Conservation (phyloP, 2,888 invertebrate species). For the Polydrusus pterygomalis region DNA sequence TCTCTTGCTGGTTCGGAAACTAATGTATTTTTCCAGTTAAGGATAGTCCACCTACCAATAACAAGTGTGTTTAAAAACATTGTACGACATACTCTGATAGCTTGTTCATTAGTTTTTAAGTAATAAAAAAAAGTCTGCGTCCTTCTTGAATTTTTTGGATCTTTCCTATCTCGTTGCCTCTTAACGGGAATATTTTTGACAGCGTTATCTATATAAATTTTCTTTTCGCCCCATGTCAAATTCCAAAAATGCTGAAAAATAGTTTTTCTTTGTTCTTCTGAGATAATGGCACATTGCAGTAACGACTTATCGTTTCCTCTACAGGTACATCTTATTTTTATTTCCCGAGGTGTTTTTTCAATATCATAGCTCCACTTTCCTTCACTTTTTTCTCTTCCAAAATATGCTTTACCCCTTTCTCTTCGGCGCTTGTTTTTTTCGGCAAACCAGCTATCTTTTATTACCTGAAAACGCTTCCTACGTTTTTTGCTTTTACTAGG, state of each 20-base stretch:
- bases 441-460: conserved; percentile 25
- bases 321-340: conserved; percentile 31
- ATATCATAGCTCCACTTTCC: conserved; percentile 29
- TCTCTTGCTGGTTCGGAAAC: no score
- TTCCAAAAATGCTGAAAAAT: conserved; percentile 41
- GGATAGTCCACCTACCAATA: no score
- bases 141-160: not conserved
- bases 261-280: conserved; percentile 31
- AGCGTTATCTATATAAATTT: conserved; percentile 37
- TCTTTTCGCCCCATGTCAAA: conserved; percentile 42
- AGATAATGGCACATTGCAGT: conserved; percentile 26
- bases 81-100: no score
- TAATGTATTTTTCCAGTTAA: no score
- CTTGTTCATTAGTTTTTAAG: no score
- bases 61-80: no score
- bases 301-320: conserved; percentile 10
- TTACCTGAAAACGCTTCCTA: conserved; percentile 17
- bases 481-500: conserved; percentile 25
- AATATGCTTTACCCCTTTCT: conserved; percentile 29
- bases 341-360: conserved; percentile 20
- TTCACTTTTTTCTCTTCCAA: conserved; percentile 17
- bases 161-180: conserved; percentile 35
- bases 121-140: no score
- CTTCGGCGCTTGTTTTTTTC: conserved; percentile 34
- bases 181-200: conserved; percentile 27